Base-by-base conservation (phyloP, 2,888 invertebrate species). In the Perizoma affinitatum region DNA sequence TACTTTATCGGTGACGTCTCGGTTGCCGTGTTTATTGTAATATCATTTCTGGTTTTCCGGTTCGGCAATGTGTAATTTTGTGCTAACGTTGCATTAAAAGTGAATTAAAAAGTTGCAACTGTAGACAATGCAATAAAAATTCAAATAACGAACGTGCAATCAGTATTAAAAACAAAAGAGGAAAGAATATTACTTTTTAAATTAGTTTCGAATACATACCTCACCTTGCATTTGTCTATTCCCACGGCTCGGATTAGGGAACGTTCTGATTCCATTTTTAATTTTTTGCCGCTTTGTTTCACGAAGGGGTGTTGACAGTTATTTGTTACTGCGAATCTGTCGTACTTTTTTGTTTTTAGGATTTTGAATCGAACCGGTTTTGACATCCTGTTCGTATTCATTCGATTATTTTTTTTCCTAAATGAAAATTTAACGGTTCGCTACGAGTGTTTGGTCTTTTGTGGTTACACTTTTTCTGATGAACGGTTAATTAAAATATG, bases 281-380 rank as follows among this genome's bases (percentile, higher is more conserved):
- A 38, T 84, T 84, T 88, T 90, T 90, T 88, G 73, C 69, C 80
- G 71, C 76, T 74, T 91, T 91, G 90, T 90, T 90, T 91, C 88
- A 89, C 86, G 83, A 84, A 91, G 90, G 91, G 91, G 90, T 92
- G 92, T 90, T 92, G 92, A 92, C 92, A 92, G 90, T 87, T 91
- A 90, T 90, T 90, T 89, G 90, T 91, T 86, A 71, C 85, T 78
- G 81, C 84, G 82, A 89, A 88, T 90, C 88, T 85, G 87, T 86
- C 83, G 78, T 79, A 68, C 80, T 83, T 86, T 88, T 89, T 88
- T 86, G 83, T 84, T 89, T 84, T 88, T 78, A 80, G 82, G 76
- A 76, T 78, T 70, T 76, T 83, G 83, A 86, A 80, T 75, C 73
- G 76, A 90, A 92, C 92, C 90, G 88, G 92, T 92, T 61, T 90